Conservation (phyloP, 1,140 invertebrate genomes). For the Adelges cooleyi region DNA sequence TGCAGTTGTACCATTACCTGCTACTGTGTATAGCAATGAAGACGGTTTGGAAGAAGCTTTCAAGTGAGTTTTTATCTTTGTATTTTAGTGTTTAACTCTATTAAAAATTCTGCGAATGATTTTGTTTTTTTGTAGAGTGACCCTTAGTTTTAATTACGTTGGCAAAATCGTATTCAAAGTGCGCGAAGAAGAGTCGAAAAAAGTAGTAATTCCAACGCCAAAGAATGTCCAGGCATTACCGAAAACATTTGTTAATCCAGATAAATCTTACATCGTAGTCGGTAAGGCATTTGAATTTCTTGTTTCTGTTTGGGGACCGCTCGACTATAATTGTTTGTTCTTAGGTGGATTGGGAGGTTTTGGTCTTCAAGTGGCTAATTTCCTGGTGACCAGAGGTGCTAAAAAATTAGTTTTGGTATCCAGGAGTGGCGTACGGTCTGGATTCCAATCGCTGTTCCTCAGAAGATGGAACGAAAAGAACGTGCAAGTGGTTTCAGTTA, state of each 20-base stretch:
- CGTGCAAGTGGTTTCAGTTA: conserved; percentile 58
- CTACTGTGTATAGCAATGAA: not conserved
- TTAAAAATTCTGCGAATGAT: not conserved
- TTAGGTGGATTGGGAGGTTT: conserved; percentile 83
- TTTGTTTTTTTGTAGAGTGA: not conserved
- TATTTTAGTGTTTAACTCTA: not conserved
- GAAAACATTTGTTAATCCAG: conserved; percentile 71
- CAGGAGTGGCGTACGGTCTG: conserved; percentile 68
- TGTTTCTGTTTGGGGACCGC: not conserved
- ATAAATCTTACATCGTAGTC: conserved; percentile 74
- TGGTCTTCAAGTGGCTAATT: conserved; percentile 84
- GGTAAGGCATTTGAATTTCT: conserved; percentile 36
- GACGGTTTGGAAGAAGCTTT: conserved; percentile 21
- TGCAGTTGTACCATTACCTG: conserved; percentile 5
- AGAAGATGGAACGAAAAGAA: conserved; percentile 60
- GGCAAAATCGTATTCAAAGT: conserved; percentile 90
- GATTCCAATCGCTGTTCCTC: conserved; percentile 73
- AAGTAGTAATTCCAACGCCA: conserved; percentile 39
- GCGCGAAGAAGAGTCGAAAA: conserved; percentile 55
- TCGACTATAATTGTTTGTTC: conserved; percentile 26
- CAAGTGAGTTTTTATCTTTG: not conserved
- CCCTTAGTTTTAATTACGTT: conserved; percentile 42
- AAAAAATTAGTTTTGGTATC: conserved; percentile 74
- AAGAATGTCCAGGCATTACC: conserved; percentile 63
- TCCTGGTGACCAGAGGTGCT: conserved; percentile 76